Base-by-base conservation (phyloP, 1,140 invertebrate genomes). In the Idris sp. region DNA sequence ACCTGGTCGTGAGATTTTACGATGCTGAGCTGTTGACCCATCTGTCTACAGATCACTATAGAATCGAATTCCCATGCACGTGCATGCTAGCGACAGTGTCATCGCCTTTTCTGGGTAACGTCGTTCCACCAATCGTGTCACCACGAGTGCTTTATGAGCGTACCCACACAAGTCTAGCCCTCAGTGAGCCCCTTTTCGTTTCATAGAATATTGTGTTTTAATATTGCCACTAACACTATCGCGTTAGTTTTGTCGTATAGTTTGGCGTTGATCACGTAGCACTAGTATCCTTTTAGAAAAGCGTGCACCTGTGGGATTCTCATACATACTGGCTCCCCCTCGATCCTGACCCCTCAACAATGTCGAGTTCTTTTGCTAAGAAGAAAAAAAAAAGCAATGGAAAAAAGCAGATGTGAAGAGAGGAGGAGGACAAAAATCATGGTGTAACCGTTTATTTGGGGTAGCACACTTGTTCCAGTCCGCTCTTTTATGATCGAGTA, bases 31-130 rank as follows among this genome's bases (percentile, higher is more conserved):
- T 74, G 78, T 84, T 85, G 83, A 85, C 84, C 84, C 80, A 78
- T 79, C 79, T 78, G 74, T 72, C 78, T 68, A 44, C 59, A 61
- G 64, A 48, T 74, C 38, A 48, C 28, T 25, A 10, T 49, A 38
- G 69, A 84, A 85, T 86, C 84, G 74, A 80, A 86, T 85, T 86
- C 84, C 84, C 84, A 82, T 86, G 81, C 84, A 86, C 83, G 84
- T 85, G 83, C 83, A 85, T 80, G 78, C 74, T 76, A 79, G 81
- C 79, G 80, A 83, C 80, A 79, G 82, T 86, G 83, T 86, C 84
- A 85, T 86, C 84, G 83, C 83, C 81, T 85, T 77, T 71, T 73
- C 64, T 41, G 48, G 51, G 36, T 65, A 53, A 61, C 28, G 62
- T 48, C 48, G 48, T 36, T 49, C 49, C 62, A 22, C 56, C 59